A percentile compares a stretch with the other conserved stretches of the same genome.
phyloP scores from a whole-genome alignment of 2,888 invertebrate genomes.

The Amiota communis region DNA sequence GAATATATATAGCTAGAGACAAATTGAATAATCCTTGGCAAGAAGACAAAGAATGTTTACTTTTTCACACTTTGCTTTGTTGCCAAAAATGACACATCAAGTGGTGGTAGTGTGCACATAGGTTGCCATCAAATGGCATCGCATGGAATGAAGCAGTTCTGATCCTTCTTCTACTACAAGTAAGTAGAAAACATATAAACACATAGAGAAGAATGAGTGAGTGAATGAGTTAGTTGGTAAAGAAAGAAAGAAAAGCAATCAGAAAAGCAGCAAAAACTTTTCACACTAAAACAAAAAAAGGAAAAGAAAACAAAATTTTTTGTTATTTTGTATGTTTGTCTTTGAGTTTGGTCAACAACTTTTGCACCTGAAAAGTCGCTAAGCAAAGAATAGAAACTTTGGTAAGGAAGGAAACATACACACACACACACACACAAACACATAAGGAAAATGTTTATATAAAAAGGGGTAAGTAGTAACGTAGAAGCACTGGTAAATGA shows the following conservation, averaged over 20 bases:
- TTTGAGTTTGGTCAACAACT: constrained; percentile 68
- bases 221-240: neutral
- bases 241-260: constrained; percentile 1
- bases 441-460: neutral
- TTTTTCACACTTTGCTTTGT: constrained; percentile 22
- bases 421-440: constrained; percentile 25
- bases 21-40: constrained; percentile 27
- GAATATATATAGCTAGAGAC: neutral
- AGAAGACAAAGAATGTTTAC: constrained; percentile 19
- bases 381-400: constrained; percentile 41
- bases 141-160: neutral
- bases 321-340: constrained; percentile 50
- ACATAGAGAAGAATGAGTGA: neutral
- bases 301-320: no score
- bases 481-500: constrained; percentile 16
- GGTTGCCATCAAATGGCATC: neutral
- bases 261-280: constrained; percentile 11
- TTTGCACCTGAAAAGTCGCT: constrained; percentile 54
- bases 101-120: no score
- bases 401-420: neutral
- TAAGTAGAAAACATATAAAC: neutral
- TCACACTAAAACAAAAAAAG: constrained; percentile 24
- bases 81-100: constrained; percentile 1
- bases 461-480: neutral
- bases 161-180: no score